A percentile compares a stretch with the other conserved stretches of the same genome.
These are phyloP conservation scores for Melipona bicolor DNA, from an alignment of 2,888 invertebrate genomes.

Conservation along the genomic window DNA sequence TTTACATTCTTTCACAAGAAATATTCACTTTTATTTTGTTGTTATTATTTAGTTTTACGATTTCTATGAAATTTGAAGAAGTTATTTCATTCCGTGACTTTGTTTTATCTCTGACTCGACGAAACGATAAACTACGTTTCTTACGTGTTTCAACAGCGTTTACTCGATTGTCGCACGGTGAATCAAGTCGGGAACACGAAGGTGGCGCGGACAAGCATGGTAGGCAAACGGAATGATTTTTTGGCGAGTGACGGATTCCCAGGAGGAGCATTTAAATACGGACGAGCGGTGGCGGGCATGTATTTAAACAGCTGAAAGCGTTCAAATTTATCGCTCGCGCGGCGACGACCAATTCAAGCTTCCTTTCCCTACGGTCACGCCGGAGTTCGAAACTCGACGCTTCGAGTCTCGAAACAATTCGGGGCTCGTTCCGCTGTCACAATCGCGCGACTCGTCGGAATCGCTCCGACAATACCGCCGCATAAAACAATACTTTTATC, in stretches of 20 bases:
- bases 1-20: neutral
- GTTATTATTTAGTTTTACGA: too few species aligned
- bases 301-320: conserved; percentile 22
- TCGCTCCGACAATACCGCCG: conserved; percentile 25
- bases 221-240: neutral
- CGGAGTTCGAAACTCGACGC: neutral
- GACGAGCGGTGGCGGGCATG: neutral
- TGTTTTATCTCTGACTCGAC: too few species aligned
- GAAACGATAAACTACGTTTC: too few species aligned
- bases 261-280: too few species aligned
- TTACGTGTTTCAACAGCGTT: too few species aligned
- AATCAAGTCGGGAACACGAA: too few species aligned
- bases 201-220: neutral
- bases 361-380: neutral
- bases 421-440: conserved; percentile 19
- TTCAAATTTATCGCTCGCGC: conserved; percentile 16
- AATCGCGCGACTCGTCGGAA: neutral
- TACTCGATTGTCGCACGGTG: too few species aligned
- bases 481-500: conserved; percentile 48
- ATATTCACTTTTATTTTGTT: too few species aligned
- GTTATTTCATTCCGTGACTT: too few species aligned
- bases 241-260: neutral
- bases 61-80: too few species aligned
- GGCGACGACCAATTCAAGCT: neutral
- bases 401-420: conserved; percentile 31